A percentile compares a stretch with the other conserved stretches of the same genome.
These are phyloP conservation scores for Phrixothrix hirtus DNA, from an alignment of 2,888 invertebrate genomes.

Conservation along the genomic window DNA sequence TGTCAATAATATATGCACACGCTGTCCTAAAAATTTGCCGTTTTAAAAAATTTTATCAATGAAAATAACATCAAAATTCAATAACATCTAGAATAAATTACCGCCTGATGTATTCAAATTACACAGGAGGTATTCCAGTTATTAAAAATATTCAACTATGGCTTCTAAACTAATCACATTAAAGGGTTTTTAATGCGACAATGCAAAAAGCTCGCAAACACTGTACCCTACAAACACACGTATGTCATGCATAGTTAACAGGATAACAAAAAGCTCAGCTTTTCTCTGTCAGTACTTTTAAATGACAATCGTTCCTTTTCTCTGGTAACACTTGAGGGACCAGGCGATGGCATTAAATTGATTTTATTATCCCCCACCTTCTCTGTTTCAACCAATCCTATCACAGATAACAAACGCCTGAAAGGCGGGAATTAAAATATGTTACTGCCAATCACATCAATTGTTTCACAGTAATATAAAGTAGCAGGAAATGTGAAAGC, in stretches of 20 bases:
- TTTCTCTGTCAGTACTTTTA: slow-evolving; percentile 19
- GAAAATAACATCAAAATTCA: not conserved
- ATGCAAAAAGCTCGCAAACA: slow-evolving; percentile 22
- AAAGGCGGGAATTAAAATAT: slow-evolving; percentile 52
- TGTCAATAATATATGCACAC: not conserved
- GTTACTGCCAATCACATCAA: slow-evolving; percentile 52
- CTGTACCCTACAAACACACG: slow-evolving; percentile 25
- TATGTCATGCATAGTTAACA: slow-evolving; percentile 26
- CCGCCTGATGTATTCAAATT: not conserved
- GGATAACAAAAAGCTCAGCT: slow-evolving; percentile 21
- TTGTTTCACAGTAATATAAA: slow-evolving; percentile 25
- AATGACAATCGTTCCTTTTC: slow-evolving; percentile 19
- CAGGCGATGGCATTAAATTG: slow-evolving; percentile 56
- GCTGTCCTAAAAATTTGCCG: not conserved
- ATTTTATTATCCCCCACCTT: slow-evolving; percentile 57
- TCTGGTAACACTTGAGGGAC: slow-evolving; percentile 26
- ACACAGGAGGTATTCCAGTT: slow-evolving; percentile 5
- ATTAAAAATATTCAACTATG: slow-evolving; percentile 12
- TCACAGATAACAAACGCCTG: slow-evolving; percentile 48
- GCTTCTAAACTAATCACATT: slow-evolving; percentile 18
- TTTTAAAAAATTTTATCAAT: not conserved
- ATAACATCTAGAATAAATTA: not conserved
- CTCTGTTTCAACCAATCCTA: slow-evolving; percentile 48
- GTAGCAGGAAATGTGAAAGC: slow-evolving; percentile 26
- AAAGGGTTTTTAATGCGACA: slow-evolving; percentile 20